A percentile compares a stretch with the other conserved stretches of the same genome.
phyloP scores from a whole-genome alignment of 2,888 invertebrate genomes.

The Coelogynopora nodosa region DNA sequence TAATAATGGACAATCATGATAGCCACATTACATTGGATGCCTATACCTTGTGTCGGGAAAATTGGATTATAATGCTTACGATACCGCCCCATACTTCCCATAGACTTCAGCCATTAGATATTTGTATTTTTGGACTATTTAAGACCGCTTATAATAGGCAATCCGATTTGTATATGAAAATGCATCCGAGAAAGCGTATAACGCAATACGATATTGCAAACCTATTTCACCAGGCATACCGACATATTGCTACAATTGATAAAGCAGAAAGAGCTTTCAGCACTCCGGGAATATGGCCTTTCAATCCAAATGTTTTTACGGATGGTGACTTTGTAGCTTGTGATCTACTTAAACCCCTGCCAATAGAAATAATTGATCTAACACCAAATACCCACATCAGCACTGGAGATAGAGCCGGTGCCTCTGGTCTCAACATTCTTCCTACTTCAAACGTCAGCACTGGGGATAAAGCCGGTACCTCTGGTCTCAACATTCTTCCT shows the following conservation, averaged over 20 bases:
- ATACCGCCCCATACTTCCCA: background rate
- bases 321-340: background rate
- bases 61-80: background rate
- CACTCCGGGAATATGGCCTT: background rate
- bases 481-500: background rate
- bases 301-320: background rate
- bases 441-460: background rate
- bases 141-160: background rate
- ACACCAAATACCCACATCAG: background rate
- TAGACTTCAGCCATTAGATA: background rate
- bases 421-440: constrained; percentile 5
- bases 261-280: background rate
- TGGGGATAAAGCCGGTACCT: background rate
- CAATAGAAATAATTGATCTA: background rate
- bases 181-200: background rate
- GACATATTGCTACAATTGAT: background rate
- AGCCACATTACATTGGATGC: background rate
- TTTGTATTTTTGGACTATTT: background rate
- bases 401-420: background rate
- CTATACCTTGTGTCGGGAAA: background rate
- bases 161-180: background rate
- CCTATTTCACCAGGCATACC: background rate
- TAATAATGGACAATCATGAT: background rate
- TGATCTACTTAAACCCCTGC: background rate
- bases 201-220: background rate